A percentile compares a stretch with the other conserved stretches of the same genome.
phyloP scores from a whole-genome alignment of 2,797 vertebrate genomes.

The Neosilurus mollespiculum region DNA sequence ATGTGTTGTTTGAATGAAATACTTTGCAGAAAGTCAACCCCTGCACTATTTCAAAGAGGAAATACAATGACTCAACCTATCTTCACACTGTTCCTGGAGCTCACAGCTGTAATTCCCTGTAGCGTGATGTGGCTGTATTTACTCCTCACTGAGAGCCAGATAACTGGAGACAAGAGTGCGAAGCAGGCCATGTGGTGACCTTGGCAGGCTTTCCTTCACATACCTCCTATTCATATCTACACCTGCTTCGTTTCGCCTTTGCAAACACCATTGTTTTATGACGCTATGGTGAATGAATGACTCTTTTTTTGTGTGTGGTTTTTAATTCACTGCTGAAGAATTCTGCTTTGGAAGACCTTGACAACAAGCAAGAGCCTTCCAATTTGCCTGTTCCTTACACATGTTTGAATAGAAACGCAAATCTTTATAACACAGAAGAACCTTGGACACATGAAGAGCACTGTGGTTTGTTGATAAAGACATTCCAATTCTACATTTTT shows the following conservation, averaged over 20 bases:
- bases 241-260: slow-evolving; percentile 33
- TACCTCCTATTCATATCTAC: slow-evolving; percentile 42
- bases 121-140: slow-evolving; percentile 21
- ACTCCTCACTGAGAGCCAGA: not conserved
- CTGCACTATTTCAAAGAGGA: not conserved
- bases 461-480: slow-evolving; percentile 44
- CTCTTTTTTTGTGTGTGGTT: slow-evolving; percentile 25
- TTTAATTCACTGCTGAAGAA: slow-evolving; percentile 30
- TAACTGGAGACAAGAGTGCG: slow-evolving; percentile 27
- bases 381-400: slow-evolving; percentile 29
- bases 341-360: slow-evolving; percentile 46
- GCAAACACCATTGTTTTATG: slow-evolving; percentile 38
- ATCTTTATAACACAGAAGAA: slow-evolving; percentile 49
- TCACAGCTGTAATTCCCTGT: slow-evolving; percentile 16
- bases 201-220: slow-evolving; percentile 40
- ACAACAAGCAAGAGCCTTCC: slow-evolving; percentile 14
- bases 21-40: not conserved
- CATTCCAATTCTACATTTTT: slow-evolving; percentile 41
- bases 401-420: slow-evolving; percentile 43
- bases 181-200: slow-evolving; percentile 46
- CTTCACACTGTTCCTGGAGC: not conserved
- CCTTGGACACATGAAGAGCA: slow-evolving; percentile 49
- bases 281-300: slow-evolving; percentile 24
- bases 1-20: slow-evolving; percentile 12
- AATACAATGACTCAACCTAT: slow-evolving; percentile 15